Evolutionary conservation across 2,113 vertebrate species (phyloP), one percentile per base, ranked within the genome.

Genomic region (Leptosomus discolor): DNA sequence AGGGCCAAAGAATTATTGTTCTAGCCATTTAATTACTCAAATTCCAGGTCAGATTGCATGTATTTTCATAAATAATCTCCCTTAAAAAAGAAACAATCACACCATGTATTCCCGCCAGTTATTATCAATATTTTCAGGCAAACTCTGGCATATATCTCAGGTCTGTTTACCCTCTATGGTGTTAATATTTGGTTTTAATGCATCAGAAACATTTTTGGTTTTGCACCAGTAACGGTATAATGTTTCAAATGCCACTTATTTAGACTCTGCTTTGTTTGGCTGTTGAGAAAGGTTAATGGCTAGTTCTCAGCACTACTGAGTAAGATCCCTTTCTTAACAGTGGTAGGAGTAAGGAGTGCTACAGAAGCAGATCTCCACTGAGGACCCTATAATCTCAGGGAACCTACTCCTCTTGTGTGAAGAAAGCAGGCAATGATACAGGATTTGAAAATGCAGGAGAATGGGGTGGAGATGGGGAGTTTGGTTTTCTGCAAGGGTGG

Each of bases 201-300:
- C 70, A 73, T 92, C 82, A 90, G 53, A 92, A 88, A 46, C 32
- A 45, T 17, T 43, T 78, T 80, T 64, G 41, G 60, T 96, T 91
- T 85, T 80, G 7, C 23, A 73, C 7, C 41, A 82, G n/a, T 50
- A 93, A 92, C 2, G 3, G 37, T 57, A 69, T 45, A 65, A 64
- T 46, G 27, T 69, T 94, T 94, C 88, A 83, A 57, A 80, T 80
- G 65, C 54, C 63, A 45, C 56, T 94, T 88, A 45, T 74, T 91
- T 79, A 76, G 67, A 65, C 54, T 80, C 90, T 54, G 61, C 70
- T 88, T 94, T 76, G 37, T 96, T 94, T 94, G 85, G 70, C 90
- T 83, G 34, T 77, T 91, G 71, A 74, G 92, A 79, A 85, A 83
- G 2, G 7, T 86, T 81, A 80, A 71, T 17, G 34, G 54, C 69